A percentile compares a stretch with the other conserved stretches of the same genome.
Evolutionary conservation across 2,797 vertebrate species (phyloP).

Genomic region (Falco berigora): DNA sequence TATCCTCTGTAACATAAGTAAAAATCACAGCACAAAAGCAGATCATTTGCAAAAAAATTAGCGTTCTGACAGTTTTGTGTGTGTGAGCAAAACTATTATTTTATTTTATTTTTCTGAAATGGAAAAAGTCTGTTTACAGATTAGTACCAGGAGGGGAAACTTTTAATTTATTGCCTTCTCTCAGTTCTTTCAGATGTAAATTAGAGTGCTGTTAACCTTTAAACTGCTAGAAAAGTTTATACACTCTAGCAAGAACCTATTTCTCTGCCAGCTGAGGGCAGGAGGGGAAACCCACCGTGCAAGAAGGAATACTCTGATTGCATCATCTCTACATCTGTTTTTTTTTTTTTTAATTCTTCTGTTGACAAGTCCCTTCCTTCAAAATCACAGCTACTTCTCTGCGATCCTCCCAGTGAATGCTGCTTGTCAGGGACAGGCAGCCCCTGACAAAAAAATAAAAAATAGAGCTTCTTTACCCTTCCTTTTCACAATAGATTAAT

Average conservation of each 20-base stretch:
- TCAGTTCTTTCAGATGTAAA: background rate
- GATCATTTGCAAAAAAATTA: background rate
- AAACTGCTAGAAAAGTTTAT: background rate
- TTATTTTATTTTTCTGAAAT: background rate
- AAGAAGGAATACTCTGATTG: background rate
- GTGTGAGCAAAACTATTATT: rapidly evolving
- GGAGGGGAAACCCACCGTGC: background rate
- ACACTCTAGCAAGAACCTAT: background rate
- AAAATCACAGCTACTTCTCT: background rate
- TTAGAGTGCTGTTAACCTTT: background rate
- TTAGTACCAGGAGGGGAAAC: background rate
- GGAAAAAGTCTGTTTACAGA: background rate
- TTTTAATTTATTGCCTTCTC: background rate
- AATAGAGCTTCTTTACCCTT: background rate
- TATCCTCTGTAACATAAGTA: background rate
- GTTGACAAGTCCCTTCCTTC: background rate
- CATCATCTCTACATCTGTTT: background rate
- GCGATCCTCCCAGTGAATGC: background rate
- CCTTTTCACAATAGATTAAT: constrained; percentile 57
- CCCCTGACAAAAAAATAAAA: background rate
- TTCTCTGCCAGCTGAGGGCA: background rate
- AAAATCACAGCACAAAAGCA: background rate
- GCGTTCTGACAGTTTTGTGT: background rate
- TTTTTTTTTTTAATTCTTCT: background rate
- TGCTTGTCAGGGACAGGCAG: background rate